Conservation (phyloP, 2,888 invertebrate species). For the Heliconius ethilla region DNA sequence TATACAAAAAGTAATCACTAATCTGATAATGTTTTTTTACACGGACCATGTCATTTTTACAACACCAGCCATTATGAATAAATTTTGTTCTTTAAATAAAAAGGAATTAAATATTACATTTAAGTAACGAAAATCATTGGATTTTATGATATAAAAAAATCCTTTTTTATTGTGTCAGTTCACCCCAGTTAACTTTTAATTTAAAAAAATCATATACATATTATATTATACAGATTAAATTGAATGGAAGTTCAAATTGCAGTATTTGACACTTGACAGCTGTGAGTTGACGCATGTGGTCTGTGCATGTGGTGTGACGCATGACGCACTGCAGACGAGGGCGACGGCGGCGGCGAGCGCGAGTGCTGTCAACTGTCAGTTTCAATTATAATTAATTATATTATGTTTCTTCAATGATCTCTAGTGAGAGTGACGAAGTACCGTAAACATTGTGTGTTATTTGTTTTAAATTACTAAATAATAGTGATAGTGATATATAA, state of each 20-base stretch:
- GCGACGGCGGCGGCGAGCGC: not conserved
- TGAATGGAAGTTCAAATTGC: not conserved
- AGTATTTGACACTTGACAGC: no score
- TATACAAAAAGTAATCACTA: no score
- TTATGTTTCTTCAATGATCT: slow-evolving; percentile 2
- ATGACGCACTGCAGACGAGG: not conserved
- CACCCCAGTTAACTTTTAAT: not conserved
- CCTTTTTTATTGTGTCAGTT: no score
- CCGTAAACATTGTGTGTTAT: slow-evolving; percentile 1
- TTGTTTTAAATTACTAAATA: not conserved
- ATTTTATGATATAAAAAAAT: no score
- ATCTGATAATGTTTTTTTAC: no score
- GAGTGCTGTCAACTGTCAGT: slow-evolving; percentile 6
- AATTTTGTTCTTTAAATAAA: no score
- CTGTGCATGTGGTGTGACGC: not conserved
- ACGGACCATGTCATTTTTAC: no score
- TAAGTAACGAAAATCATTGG: no score
- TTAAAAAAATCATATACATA: not conserved
- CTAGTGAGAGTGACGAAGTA: not conserved
- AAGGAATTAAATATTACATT: no score
- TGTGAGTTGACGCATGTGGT: not conserved
- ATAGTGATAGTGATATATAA: not conserved
- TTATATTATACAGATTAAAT: not conserved
- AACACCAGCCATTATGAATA: no score
- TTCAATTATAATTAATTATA: not conserved